Base-by-base conservation (phyloP, 53 echinoderm and acorn worm species). In the Patiria pectinifera region DNA sequence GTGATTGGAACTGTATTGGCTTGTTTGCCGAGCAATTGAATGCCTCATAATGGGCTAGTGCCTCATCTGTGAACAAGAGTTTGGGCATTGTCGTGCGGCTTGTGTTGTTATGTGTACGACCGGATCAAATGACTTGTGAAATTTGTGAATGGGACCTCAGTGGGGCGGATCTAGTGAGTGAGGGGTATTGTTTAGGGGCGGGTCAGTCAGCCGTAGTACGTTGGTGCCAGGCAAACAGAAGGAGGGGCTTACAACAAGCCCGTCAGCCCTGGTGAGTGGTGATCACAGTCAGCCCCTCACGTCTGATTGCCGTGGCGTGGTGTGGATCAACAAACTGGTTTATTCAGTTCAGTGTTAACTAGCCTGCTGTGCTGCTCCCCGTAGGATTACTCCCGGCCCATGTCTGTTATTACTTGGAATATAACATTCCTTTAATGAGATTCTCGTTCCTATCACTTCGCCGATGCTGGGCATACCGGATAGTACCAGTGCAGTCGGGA, bases 121-220 rank as follows among this genome's bases (percentile, higher is more conserved):
- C 87, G 75, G 87, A 76, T 87, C 78, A 87, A 87, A 87, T 87
- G 87, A 87, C 87, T 87, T 87, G 87, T 87, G 87, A 87, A 87
- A 87, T 87, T 58, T 87, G 72, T 87, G 87, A 87, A 87, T 87
- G 77, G 87, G 26, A 58, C 60, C 87, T 87, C 77, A 60, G 78
- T 58, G 60, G 87, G 87, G 87, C 87, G 72, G 87, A 78, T 87
- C 87, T 59, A 59, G 59, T 87, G 74, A 77, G 77, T 77, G 78
- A 23, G 87, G 78, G 87, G 76, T 78, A 87, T 78, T 87, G 87
- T 78, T 87, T 87, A 60, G 78, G 87, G 87, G 87, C 76, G 87
- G 87, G 87, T 87, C 87, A 87, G 76, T 87, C 87, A 87, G 87
- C 87, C 87, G 59, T 87, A 75, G 72, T 77, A 48, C 87, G 19